phyloP scores from a whole-genome alignment of 1,140 invertebrate species.

The Aethina tumida region DNA sequence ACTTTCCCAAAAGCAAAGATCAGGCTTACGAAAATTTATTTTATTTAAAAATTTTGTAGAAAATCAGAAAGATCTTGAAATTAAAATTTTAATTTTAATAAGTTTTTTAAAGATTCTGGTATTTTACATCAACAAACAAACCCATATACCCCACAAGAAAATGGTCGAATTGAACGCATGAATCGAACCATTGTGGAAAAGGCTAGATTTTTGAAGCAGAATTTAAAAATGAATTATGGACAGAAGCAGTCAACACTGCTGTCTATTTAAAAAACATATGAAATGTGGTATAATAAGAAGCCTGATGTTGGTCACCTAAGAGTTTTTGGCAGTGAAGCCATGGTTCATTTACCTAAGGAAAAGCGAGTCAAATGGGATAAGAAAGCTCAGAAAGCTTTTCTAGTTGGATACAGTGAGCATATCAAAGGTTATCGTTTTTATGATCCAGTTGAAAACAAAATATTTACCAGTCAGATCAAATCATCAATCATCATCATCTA shows the following conservation, averaged over 20 bases:
- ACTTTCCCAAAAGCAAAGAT: slow-evolving; percentile 31
- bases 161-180: slow-evolving; percentile 35
- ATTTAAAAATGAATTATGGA: slow-evolving; percentile 32
- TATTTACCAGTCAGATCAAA: slow-evolving; percentile 14
- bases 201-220: slow-evolving; percentile 29
- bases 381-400: slow-evolving; percentile 21
- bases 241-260: slow-evolving; percentile 36
- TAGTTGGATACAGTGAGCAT: slow-evolving; percentile 19
- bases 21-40: slow-evolving; percentile 21
- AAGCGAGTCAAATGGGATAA: slow-evolving; percentile 23
- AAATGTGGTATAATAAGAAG: slow-evolving; percentile 22
- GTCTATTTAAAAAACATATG: slow-evolving; percentile 37
- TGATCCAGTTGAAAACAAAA: slow-evolving; percentile 22
- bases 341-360: slow-evolving; percentile 28
- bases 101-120: slow-evolving; percentile 21
- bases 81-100: slow-evolving; percentile 29
- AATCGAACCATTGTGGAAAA: slow-evolving; percentile 35
- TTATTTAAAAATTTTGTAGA: slow-evolving; percentile 26
- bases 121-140: slow-evolving; percentile 24
- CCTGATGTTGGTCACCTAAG: slow-evolving; percentile 26
- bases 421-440: slow-evolving; percentile 20
- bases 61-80: slow-evolving; percentile 23
- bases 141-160: slow-evolving; percentile 34
- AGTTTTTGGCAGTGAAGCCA: slow-evolving; percentile 27
- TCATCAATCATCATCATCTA: not conserved